Base-by-base conservation (phyloP, 2,797 vertebrate genomes). In the Hapalemur alaotrensis region DNA sequence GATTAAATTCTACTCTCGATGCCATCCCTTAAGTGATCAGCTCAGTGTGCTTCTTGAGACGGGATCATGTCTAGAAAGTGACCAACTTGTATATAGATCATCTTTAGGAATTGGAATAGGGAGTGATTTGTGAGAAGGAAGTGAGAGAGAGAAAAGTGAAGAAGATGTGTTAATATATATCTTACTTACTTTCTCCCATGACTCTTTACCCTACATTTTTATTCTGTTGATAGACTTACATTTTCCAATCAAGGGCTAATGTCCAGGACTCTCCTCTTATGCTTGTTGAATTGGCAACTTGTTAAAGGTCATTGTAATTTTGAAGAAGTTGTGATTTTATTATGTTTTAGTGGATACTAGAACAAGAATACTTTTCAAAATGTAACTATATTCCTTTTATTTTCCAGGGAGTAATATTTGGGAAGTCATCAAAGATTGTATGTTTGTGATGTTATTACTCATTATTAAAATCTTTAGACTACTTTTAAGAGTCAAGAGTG, bases 271-370 rank as follows among this genome's bases (percentile, higher is more conserved):
- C 32, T 73, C 10, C 43, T 93, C 6, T 89, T 90, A n/a, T 7
- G 7, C 20, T 73, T 65, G 18, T 50, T 89, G 76, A 93, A 57
- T 28, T 69, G 28, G 38, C 63, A 93, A 15, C 23, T 86, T 76
- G 70, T 63, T 80, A 79, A 88, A 92, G 23, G 23, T 83, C 28
- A 89, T 70, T 90, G 13, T 86, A 82, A 54, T 87, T 95, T 95
- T 54, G 41, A 94, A 88, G 52, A 18, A 30, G 8, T 63, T 30
- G 32, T 88, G 28, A 72, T 70, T 93, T 87, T 79, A 35, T n/a
- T 84, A 76, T 72, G 46, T 48, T 93, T 69, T 69, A 80, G 15
- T 73, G 46, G 32, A 43, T 65, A 97, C 2, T 70, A 87, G 67
- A 89, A 20, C 12, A 96, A 91, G 57, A 88, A 57, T 59, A 48